Evolutionary conservation across 2,888 invertebrate genomes (phyloP), one percentile per base, ranked within the genome.

Genomic region (Tachina fera): DNA sequence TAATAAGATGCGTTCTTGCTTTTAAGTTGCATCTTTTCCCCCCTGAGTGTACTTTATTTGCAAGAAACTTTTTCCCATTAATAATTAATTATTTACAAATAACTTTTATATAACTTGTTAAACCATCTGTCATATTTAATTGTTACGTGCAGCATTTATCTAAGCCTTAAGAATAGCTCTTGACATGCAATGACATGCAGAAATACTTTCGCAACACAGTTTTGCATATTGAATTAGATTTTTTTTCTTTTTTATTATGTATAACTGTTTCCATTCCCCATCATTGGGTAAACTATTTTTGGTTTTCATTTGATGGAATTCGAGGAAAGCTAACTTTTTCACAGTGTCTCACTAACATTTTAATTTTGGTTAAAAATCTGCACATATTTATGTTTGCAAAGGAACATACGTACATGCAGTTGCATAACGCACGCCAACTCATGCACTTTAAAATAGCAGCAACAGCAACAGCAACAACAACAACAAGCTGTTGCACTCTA

Each of bases 371-470:
- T 16, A 58, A 22, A 22, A 70, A 63, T 61, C 31, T 47, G 16
- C 19, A 71, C n/a, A 10, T 43, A 22, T 70, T 61, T 70, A 78
- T 45, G 14, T 70, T 70, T 45, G 14, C 16, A n/a, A 49, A 68
- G 2, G 22, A 31, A 41, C 16, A 68, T 56, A 6, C 10, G 5
- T 10, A 22, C 9, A 8, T 1, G 19, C n/a, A 13, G 5, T 31
- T 31, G 31, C 31, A 31, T 6, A 9, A 68, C 1, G 0, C 49
- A 68, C 31, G 9, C 9, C n/a, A 11, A 43, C 19, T 8, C 63
- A 51, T 43, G 19, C n/a, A 19, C 43, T 43, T 14, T 22, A 22
- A 65, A 0, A 8, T n/a, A n/a, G n/a, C n/a, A n/a, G n/a, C 58
- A 22, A 22, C n/a, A n/a, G n/a, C n/a, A 31, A 31, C 5, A 8